Base-by-base conservation (phyloP, 2,888 invertebrate species). In the Drosophila quasianomalipes region DNA sequence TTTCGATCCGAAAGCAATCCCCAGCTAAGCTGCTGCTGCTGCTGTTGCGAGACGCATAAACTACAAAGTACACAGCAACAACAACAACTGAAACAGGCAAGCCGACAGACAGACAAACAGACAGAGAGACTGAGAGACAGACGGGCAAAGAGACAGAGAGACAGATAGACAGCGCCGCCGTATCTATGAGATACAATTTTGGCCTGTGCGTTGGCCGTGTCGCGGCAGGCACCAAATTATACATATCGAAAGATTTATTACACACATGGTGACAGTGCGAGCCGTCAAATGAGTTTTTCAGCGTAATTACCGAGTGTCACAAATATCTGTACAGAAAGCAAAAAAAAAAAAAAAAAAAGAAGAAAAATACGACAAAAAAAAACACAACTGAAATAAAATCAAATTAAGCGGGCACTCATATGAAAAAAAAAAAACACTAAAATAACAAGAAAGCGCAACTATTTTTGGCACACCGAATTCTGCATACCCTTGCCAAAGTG, bases 201-300 rank as follows among this genome's bases (percentile, higher is more conserved):
- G 74, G 79, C 33, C 81, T 74, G 81, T 81, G 85, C 85, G 88
- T 85, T 89, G 85, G 85, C 88, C 88, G 80, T 60, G 72, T 67
- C 70, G 41, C 39, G 28, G 57, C 55, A 57, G 73, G 60, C 85
- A 74, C 77, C 77, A 84, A 82, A 89, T 87, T 87, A 84, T 79
- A 81, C 85, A 91, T 84, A 90, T 89, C 80, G 84, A 90, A 81
- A 90, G 90, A 90, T 90, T 90, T 90, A 90, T 90, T 91, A 81
- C 91, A 76, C 76, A 79, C 74, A 75, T 65, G 65, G 78, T 81
- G 85, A 90, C 88, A 79, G 78, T 81, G 88, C 85, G 85, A 82
- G 85, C 77, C 90, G 88, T 85, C 90, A 89, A 90, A 90, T 91
- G 91, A 91, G 88, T 90, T 90, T 90, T 90, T 85, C 84, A 88